Conservation (phyloP, 2,797 vertebrate genomes). For the Zalophus californianus region DNA sequence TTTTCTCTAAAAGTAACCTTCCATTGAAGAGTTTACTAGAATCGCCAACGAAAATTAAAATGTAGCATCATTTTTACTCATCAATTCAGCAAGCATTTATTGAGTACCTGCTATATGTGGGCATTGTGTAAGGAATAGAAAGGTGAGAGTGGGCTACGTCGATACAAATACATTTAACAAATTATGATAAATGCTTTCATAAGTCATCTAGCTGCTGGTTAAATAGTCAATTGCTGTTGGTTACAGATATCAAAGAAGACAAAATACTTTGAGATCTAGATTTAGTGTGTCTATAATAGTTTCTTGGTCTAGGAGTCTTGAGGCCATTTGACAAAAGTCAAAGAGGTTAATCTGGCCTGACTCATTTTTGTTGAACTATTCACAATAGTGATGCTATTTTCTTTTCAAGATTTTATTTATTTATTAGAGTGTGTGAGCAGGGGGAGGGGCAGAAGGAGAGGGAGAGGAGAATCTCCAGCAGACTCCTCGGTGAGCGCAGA, state of each 20-base stretch:
- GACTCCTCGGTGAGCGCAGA: not conserved
- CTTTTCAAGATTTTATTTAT: not conserved
- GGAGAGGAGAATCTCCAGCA: not conserved
- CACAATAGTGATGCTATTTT: not conserved
- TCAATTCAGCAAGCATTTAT: not conserved
- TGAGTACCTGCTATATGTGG: not conserved
- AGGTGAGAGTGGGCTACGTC: not conserved
- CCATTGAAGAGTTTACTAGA: not conserved
- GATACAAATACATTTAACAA: not conserved
- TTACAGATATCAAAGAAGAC: not conserved
- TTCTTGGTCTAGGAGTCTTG: not conserved
- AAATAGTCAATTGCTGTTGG: not conserved
- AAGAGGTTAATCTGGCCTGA: not conserved
- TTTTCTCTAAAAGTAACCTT: conserved; percentile 16
- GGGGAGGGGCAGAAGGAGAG: too few relatives aligned
- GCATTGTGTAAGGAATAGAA: not conserved
- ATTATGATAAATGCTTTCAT: not conserved
- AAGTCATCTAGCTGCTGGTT: not conserved
- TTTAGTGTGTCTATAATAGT: not conserved
- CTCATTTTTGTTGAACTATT: not conserved
- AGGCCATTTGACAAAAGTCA: not conserved
- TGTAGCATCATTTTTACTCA: not conserved
- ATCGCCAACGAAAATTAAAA: not conserved
- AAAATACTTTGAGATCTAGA: not conserved
- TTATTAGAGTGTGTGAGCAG: not conserved